These are phyloP conservation scores for Hypomecis atomaria DNA, from an alignment of 2,888 invertebrate genomes.

Conservation along the genomic window DNA sequence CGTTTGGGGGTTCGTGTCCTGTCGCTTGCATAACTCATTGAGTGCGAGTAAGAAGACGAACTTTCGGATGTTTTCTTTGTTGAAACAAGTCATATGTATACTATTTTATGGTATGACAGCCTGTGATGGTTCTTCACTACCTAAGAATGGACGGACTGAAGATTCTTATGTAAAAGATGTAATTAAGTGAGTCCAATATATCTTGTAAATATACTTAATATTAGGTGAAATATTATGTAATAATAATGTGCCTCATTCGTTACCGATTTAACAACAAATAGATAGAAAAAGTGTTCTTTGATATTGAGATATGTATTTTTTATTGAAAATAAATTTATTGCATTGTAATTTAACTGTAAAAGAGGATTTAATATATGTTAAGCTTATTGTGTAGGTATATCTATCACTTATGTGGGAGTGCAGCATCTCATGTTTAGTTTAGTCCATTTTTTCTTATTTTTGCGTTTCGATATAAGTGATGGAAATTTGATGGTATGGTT, in stretches of 20 bases:
- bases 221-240: constrained; percentile 56
- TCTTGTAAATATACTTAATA: constrained; percentile 51
- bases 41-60: no score
- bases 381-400: constrained; percentile 74
- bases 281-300: constrained; percentile 75
- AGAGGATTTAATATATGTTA: constrained; percentile 83
- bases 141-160: constrained; percentile 58
- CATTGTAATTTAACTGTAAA: constrained; percentile 80
- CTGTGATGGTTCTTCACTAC: constrained; percentile 30
- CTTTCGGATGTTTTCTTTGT: neutral
- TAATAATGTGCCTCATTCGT: constrained; percentile 81
- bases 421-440: constrained; percentile 39
- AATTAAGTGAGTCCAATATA: constrained; percentile 58
- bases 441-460: constrained; percentile 40
- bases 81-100: no score
- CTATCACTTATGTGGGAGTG: constrained; percentile 59
- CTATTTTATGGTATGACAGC: constrained; percentile 1
- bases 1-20: no score
- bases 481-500: constrained; percentile 39
- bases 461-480: constrained; percentile 37
- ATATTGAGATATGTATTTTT: constrained; percentile 82
- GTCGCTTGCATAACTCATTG: no score
- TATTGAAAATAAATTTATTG: constrained; percentile 75
- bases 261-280: constrained; percentile 76
- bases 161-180: constrained; percentile 50